Evolutionary conservation across 2,888 invertebrate species (phyloP), one percentile per base, ranked within the genome.

Genomic region (Ectobius pallidus): DNA sequence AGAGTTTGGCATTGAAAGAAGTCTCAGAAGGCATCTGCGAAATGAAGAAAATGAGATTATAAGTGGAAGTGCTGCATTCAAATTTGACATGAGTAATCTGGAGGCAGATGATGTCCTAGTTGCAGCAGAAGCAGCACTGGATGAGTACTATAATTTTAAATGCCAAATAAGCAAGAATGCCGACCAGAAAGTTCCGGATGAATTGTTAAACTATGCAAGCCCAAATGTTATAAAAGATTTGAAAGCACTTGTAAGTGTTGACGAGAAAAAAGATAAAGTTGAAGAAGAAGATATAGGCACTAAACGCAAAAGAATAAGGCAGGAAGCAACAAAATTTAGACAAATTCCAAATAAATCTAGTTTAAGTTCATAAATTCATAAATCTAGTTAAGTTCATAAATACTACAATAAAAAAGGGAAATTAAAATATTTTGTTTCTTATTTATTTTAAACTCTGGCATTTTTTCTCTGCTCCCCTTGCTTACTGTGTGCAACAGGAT

Each of bases 1-100:
- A 14, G 58, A 58, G 3, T 58, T 30, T 58, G 58, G 58, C 6
- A 27, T 58, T 32, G 58, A 58, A 14, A 58, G n/a, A 30, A 58
- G 58, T 25, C 25, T 58, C 2, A 11, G 58, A 11, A 58, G 30
- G n/a, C 27, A 58, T 20, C n/a, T 58, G 11, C 27, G 30, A 58
- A 27, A 30, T 58, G 32, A 9, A 3, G 30, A 30, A n/a, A 58
- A 22, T 30, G 2, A 16, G n/a, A 30, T 9, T 14, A 2, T 7
- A 30, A 25, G 2, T 32, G 58, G 30, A 25, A 7, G n/a, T 58
- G 14, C 14, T n/a, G 4, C 22, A 14, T 25, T 14, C 25, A 58
- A 30, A n/a, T 58, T 30, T 27, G 58, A 58, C 7, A 3, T 58
- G 6, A 16, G 14, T 0, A 58, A 4, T 6, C n/a, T 58, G 30